Evolutionary conservation across 2,113 vertebrate species (phyloP).

Genomic region (Anguilla japonica): DNA sequence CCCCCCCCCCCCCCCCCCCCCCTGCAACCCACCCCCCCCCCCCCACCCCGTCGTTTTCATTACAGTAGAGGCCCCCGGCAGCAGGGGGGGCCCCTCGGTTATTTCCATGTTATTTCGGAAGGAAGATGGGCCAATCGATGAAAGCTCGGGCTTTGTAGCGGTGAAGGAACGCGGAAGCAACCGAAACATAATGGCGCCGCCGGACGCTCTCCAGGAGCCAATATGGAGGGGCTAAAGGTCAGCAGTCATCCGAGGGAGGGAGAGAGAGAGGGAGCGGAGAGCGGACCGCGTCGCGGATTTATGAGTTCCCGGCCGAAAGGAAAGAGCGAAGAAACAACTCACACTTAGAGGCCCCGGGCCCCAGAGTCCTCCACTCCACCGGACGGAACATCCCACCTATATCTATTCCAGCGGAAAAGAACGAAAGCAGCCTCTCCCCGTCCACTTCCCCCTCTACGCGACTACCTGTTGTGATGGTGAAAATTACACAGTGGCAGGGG

Average conservation of each 20-base stretch:
- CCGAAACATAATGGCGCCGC: slow-evolving; percentile 55
- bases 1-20: background rate
- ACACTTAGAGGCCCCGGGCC: slow-evolving; percentile 50
- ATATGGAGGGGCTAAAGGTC: slow-evolving; percentile 62
- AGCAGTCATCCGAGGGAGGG: slow-evolving; percentile 60
- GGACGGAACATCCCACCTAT: slow-evolving; percentile 56
- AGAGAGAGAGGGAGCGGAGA: too few relatives aligned
- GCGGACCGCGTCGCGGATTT: slow-evolving; percentile 69
- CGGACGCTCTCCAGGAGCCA: slow-evolving; percentile 49
- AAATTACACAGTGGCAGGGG: slow-evolving; percentile 37
- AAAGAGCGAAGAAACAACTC: slow-evolving; percentile 57
- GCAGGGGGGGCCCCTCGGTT: slow-evolving; percentile 28
- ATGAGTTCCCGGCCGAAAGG: slow-evolving; percentile 59
- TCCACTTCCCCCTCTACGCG: slow-evolving; percentile 38
- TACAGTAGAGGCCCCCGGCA: slow-evolving; percentile 37
- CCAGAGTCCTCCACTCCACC: slow-evolving; percentile 29
- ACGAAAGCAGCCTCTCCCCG: background rate
- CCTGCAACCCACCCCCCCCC: fast-evolving
- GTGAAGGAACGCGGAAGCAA: slow-evolving; percentile 67
- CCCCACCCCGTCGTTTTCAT: slow-evolving; percentile 38
- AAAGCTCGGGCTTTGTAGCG: slow-evolving; percentile 66
- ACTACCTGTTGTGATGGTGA: slow-evolving; percentile 40
- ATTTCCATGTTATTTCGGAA: slow-evolving; percentile 63
- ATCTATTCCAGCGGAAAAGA: slow-evolving; percentile 55
- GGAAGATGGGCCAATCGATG: slow-evolving; percentile 66